Conservation (phyloP, 2,797 vertebrate genomes). For the Anas flavirostris region DNA sequence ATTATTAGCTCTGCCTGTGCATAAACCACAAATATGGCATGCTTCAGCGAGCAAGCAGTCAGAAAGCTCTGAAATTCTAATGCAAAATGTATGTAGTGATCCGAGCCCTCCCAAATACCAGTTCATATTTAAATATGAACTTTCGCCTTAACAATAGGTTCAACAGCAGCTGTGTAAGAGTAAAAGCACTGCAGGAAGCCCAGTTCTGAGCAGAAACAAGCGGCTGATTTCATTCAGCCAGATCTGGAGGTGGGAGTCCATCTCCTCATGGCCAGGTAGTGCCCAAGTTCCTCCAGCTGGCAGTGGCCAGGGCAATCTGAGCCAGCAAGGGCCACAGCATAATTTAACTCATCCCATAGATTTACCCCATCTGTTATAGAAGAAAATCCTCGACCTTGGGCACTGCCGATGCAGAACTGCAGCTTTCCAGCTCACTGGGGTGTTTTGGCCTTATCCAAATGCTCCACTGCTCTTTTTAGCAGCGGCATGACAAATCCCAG, state of each 20-base stretch:
- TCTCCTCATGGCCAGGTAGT: not conserved
- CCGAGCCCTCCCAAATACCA: not conserved
- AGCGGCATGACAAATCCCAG: not conserved
- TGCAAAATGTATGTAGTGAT: not conserved
- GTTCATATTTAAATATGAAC: not conserved
- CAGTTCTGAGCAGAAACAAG: not conserved
- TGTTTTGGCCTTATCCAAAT: not conserved
- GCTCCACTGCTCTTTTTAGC: not conserved
- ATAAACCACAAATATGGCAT: not conserved
- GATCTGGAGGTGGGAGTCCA: not conserved
- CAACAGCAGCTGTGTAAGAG: not conserved
- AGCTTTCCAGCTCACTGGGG: not conserved
- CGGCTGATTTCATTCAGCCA: not conserved
- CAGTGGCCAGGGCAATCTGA: not conserved
- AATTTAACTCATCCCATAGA: not conserved
- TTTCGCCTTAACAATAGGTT: not conserved
- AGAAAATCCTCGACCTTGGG: not conserved
- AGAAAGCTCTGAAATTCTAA: not conserved
- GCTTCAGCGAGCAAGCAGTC: not conserved
- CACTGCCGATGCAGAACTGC: not conserved
- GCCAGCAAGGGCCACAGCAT: not conserved
- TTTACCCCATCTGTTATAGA: not conserved
- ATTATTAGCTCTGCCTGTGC: not conserved
- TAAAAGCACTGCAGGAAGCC: not conserved
- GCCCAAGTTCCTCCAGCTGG: not conserved